phyloP scores from a whole-genome alignment of 2,113 vertebrate species.

The Speoplatyrhinus poulsoni region DNA sequence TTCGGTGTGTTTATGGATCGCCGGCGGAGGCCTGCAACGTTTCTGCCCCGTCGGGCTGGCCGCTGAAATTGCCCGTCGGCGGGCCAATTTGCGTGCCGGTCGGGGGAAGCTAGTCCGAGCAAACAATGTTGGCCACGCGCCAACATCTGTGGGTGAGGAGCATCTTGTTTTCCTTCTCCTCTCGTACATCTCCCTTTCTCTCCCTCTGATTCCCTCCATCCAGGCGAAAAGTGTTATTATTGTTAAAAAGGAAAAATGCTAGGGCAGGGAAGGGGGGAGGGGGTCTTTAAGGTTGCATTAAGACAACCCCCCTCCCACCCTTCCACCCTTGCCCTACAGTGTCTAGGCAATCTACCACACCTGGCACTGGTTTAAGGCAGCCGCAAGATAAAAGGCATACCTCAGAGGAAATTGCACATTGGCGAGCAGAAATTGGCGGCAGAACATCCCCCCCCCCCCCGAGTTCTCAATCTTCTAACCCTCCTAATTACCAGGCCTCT shows the following conservation, averaged over 20 bases:
- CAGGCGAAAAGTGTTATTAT: not conserved
- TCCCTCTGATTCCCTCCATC: constrained; percentile 4
- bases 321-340: not conserved
- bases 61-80: constrained; percentile 40
- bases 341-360: constrained; percentile 39
- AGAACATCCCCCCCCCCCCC: constrained; percentile 1
- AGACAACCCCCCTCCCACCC: constrained; percentile 26
- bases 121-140: constrained; percentile 67
- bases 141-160: constrained; percentile 33
- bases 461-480: constrained; percentile 18
- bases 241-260: constrained; percentile 5
- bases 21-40: constrained; percentile 25
- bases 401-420: constrained; percentile 73
- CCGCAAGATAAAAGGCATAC: constrained; percentile 75
- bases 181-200: not conserved
- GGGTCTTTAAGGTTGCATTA: constrained; percentile 18
- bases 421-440: constrained; percentile 53
- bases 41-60: constrained; percentile 14
- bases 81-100: constrained; percentile 47
- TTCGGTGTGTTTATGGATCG: constrained; percentile 31
- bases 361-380: constrained; percentile 72
- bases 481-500: constrained; percentile 60
- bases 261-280: not conserved
- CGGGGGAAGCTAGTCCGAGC: constrained; percentile 46
- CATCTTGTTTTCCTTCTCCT: constrained; percentile 19